Conservation (phyloP, 2,797 vertebrate genomes). For the Xenopus petersii region DNA sequence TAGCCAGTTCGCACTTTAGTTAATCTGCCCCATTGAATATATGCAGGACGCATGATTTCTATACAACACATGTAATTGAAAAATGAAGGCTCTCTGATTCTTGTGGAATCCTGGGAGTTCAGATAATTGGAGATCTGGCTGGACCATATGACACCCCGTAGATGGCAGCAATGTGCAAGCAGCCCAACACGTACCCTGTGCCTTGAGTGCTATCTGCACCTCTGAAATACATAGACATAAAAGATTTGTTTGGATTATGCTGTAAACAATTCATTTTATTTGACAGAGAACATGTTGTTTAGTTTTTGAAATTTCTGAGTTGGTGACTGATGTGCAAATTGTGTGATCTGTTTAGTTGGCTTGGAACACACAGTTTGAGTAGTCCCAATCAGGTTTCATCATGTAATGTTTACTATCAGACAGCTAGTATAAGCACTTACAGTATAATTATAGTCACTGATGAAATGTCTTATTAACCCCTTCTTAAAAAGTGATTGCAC, state of each 20-base stretch:
- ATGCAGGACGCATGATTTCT: no score
- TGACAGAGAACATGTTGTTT: slow-evolving; percentile 17
- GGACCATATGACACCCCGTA: background rate
- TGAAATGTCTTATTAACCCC: slow-evolving; percentile 22
- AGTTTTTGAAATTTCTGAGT: slow-evolving; percentile 1
- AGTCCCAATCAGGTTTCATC: slow-evolving; percentile 29
- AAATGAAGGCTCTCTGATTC: no score
- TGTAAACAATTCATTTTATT: slow-evolving; percentile 24
- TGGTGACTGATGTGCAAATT: slow-evolving; percentile 6
- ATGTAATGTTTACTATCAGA: slow-evolving; percentile 16
- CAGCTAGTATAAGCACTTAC: background rate
- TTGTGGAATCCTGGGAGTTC: no score
- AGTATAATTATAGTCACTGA: background rate
- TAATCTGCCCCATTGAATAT: no score
- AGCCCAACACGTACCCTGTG: background rate
- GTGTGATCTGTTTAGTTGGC: slow-evolving; percentile 6
- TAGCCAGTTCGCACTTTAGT: no score
- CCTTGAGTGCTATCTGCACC: background rate
- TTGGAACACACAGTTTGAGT: background rate
- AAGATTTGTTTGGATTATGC: slow-evolving; percentile 6
- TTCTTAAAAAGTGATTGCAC: background rate
- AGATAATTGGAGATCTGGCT: background rate
- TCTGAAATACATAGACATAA: slow-evolving; percentile 23
- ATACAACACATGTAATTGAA: no score
- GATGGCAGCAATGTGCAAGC: slow-evolving; percentile 6